Evolutionary conservation across 1,140 invertebrate species (phyloP).

Genomic region (Cotesia chilonis): DNA sequence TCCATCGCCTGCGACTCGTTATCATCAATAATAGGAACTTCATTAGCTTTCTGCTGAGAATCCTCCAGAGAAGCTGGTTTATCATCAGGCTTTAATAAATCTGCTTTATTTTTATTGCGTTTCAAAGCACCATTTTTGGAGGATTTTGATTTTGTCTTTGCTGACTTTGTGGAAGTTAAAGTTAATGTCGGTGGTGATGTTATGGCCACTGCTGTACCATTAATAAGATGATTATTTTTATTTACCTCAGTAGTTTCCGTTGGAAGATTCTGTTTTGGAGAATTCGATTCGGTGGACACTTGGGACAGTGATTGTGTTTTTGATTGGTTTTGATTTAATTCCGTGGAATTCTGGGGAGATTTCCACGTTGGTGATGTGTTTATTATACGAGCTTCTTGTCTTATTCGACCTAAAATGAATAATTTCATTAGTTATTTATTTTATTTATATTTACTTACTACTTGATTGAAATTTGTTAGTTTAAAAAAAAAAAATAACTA

Average conservation of each 20-base stretch:
- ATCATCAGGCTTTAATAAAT: constrained; percentile 10
- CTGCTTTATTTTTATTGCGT: constrained; percentile 40
- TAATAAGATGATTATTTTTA: no score
- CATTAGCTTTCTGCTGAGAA: not conserved
- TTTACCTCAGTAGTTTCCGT: no score
- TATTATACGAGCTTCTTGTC: no score
- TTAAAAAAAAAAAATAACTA: no score
- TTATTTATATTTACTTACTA: not conserved
- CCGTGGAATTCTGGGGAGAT: no score
- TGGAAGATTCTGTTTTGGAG: no score
- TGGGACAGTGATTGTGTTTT: no score
- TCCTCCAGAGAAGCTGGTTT: constrained; percentile 12
- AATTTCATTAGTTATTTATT: not conserved
- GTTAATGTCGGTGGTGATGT: constrained; percentile 31
- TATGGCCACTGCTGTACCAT: constrained; percentile 39
- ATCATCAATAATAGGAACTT: constrained; percentile 24
- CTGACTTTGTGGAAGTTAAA: constrained; percentile 19
- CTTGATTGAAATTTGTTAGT: no score
- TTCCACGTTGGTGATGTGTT: no score
- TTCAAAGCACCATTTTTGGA: constrained; percentile 44
- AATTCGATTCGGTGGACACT: no score
- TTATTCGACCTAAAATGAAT: no score
- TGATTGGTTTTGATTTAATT: no score
- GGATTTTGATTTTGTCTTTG: constrained; percentile 38
- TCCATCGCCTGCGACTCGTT: constrained; percentile 44